A percentile compares a stretch with the other conserved stretches of the same genome.
phyloP scores from a whole-genome alignment of 2,888 invertebrate species.

The Meloe dianella region DNA sequence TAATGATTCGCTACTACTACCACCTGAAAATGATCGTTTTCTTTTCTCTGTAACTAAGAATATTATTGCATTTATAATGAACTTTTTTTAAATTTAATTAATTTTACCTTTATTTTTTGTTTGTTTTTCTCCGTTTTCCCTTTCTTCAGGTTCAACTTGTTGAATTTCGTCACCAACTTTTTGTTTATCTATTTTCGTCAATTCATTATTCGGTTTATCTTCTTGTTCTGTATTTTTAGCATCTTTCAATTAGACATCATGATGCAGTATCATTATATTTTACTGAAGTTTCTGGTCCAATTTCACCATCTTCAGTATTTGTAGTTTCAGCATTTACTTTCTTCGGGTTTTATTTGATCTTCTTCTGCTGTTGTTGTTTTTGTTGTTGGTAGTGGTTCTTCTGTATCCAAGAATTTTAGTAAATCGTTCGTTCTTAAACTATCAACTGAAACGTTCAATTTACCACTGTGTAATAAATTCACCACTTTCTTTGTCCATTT shows the following conservation, averaged over 20 bases:
- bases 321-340: slow-evolving; percentile 45
- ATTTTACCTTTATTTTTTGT: slow-evolving; percentile 17
- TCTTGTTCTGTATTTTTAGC: slow-evolving; percentile 53
- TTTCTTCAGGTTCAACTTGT: slow-evolving; percentile 51
- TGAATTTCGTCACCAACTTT: slow-evolving; percentile 40
- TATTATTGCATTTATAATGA: neutral
- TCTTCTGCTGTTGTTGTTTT: slow-evolving; percentile 38
- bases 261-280: slow-evolving; percentile 51
- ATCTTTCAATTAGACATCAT: slow-evolving; percentile 59
- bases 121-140: slow-evolving; percentile 54
- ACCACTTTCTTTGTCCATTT: too few species aligned
- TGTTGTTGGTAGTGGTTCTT: slow-evolving; percentile 14
- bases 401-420: slow-evolving; percentile 88
- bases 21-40: slow-evolving; percentile 64
- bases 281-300: slow-evolving; percentile 39
- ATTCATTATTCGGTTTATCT: slow-evolving; percentile 57
- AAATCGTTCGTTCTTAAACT: slow-evolving; percentile 82
- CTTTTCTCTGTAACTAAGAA: slow-evolving; percentile 51
- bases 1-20: slow-evolving; percentile 57
- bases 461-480: slow-evolving; percentile 77
- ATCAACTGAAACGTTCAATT: slow-evolving; percentile 84
- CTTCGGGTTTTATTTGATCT: slow-evolving; percentile 47
- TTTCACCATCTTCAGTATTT: slow-evolving; percentile 37
- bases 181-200: slow-evolving; percentile 43
- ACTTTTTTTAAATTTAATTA: neutral